These are phyloP conservation scores for Aphelocoma californica DNA, from an alignment of 2,797 vertebrate species.

Conservation along the genomic window DNA sequence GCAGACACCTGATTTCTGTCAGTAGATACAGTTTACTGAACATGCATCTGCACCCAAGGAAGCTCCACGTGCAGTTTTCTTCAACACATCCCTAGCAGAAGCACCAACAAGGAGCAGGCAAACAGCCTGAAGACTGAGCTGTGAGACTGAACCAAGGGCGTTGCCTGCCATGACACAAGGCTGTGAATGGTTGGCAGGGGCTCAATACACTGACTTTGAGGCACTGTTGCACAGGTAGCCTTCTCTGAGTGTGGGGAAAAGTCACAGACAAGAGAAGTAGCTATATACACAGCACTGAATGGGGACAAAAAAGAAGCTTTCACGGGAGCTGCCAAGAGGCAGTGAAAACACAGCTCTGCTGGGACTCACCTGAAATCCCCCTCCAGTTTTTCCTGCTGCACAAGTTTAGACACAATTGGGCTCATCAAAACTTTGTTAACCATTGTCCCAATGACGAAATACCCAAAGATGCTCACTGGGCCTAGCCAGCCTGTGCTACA, in stretches of 20 bases:
- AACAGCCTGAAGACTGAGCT: background rate
- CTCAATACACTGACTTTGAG: background rate
- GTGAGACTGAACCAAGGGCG: background rate
- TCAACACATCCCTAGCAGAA: background rate
- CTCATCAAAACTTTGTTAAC: conserved; percentile 92
- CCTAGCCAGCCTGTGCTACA: conserved; percentile 94
- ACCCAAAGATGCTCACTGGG: conserved; percentile 89
- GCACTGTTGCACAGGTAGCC: background rate
- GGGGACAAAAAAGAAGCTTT: background rate
- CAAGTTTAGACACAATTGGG: conserved; percentile 89
- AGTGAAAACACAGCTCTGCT: background rate
- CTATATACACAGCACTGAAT: background rate
- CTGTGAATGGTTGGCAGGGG: background rate
- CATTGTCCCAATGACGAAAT: conserved; percentile 89
- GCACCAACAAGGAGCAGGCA: background rate
- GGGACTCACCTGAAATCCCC: conserved; percentile 91
- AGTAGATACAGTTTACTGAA: background rate
- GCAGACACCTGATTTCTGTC: background rate
- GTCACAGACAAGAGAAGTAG: background rate
- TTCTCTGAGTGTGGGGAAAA: background rate
- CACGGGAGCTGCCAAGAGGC: background rate
- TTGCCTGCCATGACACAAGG: background rate
- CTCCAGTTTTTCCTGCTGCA: conserved; percentile 95
- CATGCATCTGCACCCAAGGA: background rate
- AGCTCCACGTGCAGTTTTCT: background rate